These are phyloP conservation scores for Bursaphelenchus mucronatus DNA, from an alignment of 1,140 invertebrate genomes.

Conservation along the genomic window DNA sequence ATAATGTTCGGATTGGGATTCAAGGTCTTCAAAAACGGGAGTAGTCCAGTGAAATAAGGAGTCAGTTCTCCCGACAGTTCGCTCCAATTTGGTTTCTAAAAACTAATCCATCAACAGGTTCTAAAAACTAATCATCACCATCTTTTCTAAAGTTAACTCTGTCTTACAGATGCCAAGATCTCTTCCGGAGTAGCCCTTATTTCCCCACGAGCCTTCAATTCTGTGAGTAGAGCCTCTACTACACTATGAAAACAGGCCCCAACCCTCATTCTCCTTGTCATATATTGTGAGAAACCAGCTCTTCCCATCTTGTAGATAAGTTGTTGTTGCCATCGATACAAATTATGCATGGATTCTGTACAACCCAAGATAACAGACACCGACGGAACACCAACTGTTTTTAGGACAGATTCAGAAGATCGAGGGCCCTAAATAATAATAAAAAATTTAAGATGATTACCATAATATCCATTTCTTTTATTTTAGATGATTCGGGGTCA, in stretches of 20 bases:
- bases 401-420: slow-evolving; percentile 6
- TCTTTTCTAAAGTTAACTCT: slow-evolving; percentile 6
- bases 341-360: background rate
- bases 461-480: no score
- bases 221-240: slow-evolving; percentile 15
- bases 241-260: slow-evolving; percentile 21
- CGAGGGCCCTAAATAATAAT: slow-evolving; percentile 10
- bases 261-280: background rate
- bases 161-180: slow-evolving; percentile 16
- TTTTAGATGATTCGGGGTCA: background rate
- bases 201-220: slow-evolving; percentile 8
- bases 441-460: no score
- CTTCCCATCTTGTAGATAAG: slow-evolving; percentile 22
- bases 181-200: slow-evolving; percentile 10
- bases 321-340: slow-evolving; percentile 23
- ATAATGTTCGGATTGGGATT: slow-evolving; percentile 4
- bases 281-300: slow-evolving; percentile 6
- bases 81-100: background rate
- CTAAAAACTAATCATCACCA: slow-evolving; percentile 2
- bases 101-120: background rate
- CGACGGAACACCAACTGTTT: slow-evolving; percentile 20
- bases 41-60: slow-evolving; percentile 1
- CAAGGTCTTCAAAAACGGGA: slow-evolving; percentile 13
- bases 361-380: slow-evolving; percentile 14
- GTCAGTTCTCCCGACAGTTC: background rate